Evolutionary conservation across 37 sponge, comb jelly and placozoan species (phyloP).

Genomic region (Petrosia ficiformis): DNA sequence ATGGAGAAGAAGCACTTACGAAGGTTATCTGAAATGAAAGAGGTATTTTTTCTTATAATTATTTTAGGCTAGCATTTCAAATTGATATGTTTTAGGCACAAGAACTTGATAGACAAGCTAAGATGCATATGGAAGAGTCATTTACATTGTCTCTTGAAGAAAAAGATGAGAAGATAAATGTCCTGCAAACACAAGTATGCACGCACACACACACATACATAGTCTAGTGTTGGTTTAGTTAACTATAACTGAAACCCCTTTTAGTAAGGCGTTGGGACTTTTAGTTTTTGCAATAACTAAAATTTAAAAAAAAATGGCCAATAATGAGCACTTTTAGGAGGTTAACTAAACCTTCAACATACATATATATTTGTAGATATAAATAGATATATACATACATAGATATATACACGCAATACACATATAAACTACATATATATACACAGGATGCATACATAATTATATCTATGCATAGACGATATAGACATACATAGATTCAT

Average conservation of each 20-base stretch:
- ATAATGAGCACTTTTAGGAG: no score
- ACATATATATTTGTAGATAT: no score
- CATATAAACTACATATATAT: no score
- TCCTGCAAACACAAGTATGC: conserved; percentile 65
- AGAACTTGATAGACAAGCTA: conserved; percentile 56
- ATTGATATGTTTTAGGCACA: conserved; percentile 21
- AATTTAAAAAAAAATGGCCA: no score
- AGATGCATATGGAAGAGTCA: conserved; percentile 75
- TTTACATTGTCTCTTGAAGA: conserved; percentile 58
- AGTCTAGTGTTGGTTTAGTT: not conserved
- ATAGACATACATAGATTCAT: no score
- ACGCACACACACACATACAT: not conserved
- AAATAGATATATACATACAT: no score
- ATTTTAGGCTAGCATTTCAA: not conserved
- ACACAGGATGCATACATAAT: no score
- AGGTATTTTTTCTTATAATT: conserved; percentile 23
- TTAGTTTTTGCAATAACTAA: not conserved
- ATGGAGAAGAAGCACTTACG: conserved; percentile 38
- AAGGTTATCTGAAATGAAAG: conserved; percentile 65
- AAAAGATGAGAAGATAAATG: conserved; percentile 78
- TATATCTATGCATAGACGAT: no score
- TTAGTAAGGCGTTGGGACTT: no score
- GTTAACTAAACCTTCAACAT: no score
- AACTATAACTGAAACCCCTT: no score
- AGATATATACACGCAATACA: no score